Conservation (phyloP, 2,113 vertebrate genomes). For the Nymphicus hollandicus region DNA sequence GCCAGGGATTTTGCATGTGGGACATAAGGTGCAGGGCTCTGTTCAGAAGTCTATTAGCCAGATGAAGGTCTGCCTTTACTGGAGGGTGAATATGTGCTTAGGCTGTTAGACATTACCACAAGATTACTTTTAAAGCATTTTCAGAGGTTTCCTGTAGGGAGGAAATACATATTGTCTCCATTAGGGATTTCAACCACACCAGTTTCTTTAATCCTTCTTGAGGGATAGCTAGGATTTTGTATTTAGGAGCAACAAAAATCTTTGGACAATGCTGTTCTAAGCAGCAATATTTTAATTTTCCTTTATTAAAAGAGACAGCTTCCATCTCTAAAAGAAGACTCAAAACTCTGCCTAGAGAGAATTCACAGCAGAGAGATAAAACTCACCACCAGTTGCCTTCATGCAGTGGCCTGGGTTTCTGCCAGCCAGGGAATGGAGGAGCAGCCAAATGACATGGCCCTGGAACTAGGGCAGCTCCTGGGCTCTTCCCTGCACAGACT, state of each 20-base stretch:
- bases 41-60: background rate
- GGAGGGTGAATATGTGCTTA: background rate
- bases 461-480: fast-evolving
- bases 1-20: background rate
- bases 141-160: background rate
- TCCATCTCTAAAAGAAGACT: background rate
- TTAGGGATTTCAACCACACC: background rate
- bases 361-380: background rate
- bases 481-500: fast-evolving
- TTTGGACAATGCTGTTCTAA: background rate
- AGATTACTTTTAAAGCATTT: background rate
- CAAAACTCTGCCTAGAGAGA: background rate
- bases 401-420: background rate
- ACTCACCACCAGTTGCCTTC: fast-evolving
- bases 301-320: background rate
- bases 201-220: background rate
- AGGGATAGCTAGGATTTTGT: background rate
- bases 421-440: background rate
- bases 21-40: fast-evolving
- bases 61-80: background rate
- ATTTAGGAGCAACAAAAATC: background rate
- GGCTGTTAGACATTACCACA: background rate
- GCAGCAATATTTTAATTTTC: background rate
- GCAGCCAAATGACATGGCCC: fast-evolving
- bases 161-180: background rate